Evolutionary conservation across 2,797 vertebrate genomes (phyloP).

Genomic region (Acipenser ruthenus): DNA sequence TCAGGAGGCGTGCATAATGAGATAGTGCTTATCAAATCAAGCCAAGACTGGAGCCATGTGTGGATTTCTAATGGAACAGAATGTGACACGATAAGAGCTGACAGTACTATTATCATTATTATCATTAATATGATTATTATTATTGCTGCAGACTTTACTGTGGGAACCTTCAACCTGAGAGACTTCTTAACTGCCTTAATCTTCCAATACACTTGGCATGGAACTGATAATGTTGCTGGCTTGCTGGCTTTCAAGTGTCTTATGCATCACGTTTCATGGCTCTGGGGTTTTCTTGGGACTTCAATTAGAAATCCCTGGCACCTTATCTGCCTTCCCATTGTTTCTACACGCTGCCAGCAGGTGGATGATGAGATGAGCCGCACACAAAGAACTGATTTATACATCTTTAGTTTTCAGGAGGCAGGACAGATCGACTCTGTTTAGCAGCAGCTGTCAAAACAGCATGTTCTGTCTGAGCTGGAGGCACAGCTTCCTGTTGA

Average conservation of each 20-base stretch:
- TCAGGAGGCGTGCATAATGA: too few relatives aligned
- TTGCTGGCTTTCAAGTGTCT: slow-evolving; percentile 15
- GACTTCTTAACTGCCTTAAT: slow-evolving; percentile 3
- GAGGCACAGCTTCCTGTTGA: too few relatives aligned
- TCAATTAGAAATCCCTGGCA: slow-evolving; percentile 30
- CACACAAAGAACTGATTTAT: not conserved
- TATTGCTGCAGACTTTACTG: slow-evolving; percentile 6
- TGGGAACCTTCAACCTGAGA: slow-evolving; percentile 12
- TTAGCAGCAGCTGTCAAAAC: too few relatives aligned
- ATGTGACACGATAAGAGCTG: too few relatives aligned
- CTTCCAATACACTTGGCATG: slow-evolving; percentile 10
- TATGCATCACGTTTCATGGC: slow-evolving; percentile 23
- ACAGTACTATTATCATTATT: not conserved
- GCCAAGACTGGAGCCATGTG: too few relatives aligned
- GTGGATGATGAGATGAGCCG: slow-evolving; percentile 3
- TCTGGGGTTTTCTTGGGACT: slow-evolving; percentile 36
- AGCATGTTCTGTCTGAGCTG: too few relatives aligned
- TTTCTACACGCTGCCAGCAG: not conserved
- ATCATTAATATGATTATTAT: not conserved
- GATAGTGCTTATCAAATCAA: too few relatives aligned
- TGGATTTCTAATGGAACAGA: too few relatives aligned
- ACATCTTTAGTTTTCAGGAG: not conserved
- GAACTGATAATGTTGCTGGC: slow-evolving; percentile 19
- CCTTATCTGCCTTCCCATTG: slow-evolving; percentile 12
- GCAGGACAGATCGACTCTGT: too few relatives aligned